A percentile compares a stretch with the other conserved stretches of the same genome.
These are phyloP conservation scores for Cheumatopsyche charites DNA, from an alignment of 1,140 invertebrate species.

Conservation along the genomic window DNA sequence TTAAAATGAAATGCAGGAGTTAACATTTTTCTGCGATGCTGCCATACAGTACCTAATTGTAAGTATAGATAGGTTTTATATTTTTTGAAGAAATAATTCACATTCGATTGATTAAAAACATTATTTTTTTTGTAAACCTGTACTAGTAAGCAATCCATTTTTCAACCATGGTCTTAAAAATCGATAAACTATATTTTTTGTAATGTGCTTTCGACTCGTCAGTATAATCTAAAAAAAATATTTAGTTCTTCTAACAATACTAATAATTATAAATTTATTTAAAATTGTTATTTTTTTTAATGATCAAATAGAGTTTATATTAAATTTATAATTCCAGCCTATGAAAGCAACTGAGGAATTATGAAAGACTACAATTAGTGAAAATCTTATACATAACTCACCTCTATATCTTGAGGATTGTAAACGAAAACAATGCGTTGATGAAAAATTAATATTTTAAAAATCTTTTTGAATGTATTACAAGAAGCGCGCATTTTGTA, in stretches of 20 bases:
- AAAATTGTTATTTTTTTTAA: no score
- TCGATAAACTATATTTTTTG: constrained; percentile 27
- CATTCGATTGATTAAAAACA: no score
- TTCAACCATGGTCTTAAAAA: constrained; percentile 39
- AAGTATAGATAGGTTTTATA: neutral
- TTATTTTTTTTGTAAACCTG: constrained; percentile 31
- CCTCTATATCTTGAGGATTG: neutral
- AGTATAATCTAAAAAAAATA: constrained; percentile 39
- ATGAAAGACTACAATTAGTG: neutral
- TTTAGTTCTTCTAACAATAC: no score
- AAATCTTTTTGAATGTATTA: neutral
- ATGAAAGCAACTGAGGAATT: neutral
- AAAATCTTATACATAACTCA: neutral
- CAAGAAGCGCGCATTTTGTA: neutral
- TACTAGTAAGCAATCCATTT: constrained; percentile 36
- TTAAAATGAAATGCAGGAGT: constrained; percentile 91
- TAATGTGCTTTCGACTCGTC: constrained; percentile 43
- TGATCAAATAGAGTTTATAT: no score
- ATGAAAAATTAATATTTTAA: neutral
- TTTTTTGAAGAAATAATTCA: no score
- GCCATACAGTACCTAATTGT: constrained; percentile 76
- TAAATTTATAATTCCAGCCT: neutral
- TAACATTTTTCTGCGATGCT: constrained; percentile 75
- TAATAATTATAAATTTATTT: no score
- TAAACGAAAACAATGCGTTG: neutral